Conservation (phyloP, 2,797 vertebrate species). For the Intellagama lesueurii region DNA sequence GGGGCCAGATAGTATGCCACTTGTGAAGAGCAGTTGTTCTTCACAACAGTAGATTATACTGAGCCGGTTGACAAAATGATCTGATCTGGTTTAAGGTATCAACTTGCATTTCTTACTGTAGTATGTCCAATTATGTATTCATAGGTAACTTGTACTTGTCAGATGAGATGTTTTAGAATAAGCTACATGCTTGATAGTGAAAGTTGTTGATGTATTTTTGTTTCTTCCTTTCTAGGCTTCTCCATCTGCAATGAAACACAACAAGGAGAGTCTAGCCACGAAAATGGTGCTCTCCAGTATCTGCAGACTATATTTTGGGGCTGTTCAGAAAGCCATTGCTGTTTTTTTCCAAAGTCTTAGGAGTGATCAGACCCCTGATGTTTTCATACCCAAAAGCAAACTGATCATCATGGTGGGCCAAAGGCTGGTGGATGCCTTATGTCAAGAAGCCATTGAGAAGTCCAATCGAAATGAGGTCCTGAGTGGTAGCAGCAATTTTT, state of each 20-base stretch:
- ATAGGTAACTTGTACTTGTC: not conserved
- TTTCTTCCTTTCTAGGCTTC: conserved; percentile 55
- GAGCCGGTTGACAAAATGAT: not conserved
- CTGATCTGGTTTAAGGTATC: not conserved
- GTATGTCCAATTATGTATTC: not conserved
- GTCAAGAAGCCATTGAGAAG: conserved; percentile 81
- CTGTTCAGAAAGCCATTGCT: conserved; percentile 89
- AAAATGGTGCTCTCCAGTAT: conserved; percentile 79
- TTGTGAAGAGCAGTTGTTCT: not conserved
- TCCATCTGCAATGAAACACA: not conserved
- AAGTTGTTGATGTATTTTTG: not conserved
- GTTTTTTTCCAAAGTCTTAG: conserved; percentile 82
- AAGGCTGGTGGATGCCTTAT: conserved; percentile 90
- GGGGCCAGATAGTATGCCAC: not conserved
- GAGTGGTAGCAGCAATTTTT: conserved; percentile 86
- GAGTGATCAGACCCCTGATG: conserved; percentile 85
- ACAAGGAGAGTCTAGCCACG: conserved; percentile 43
- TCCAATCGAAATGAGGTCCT: conserved; percentile 81
- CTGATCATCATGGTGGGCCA: conserved; percentile 95
- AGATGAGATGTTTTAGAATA: not conserved
- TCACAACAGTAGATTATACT: not conserved
- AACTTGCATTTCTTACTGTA: not conserved
- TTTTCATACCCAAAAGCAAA: conserved; percentile 92
- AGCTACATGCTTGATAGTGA: fast-evolving
- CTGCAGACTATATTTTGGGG: conserved; percentile 90